Conservation (phyloP, 2,113 vertebrate species). For the Empidonax alnorum region DNA sequence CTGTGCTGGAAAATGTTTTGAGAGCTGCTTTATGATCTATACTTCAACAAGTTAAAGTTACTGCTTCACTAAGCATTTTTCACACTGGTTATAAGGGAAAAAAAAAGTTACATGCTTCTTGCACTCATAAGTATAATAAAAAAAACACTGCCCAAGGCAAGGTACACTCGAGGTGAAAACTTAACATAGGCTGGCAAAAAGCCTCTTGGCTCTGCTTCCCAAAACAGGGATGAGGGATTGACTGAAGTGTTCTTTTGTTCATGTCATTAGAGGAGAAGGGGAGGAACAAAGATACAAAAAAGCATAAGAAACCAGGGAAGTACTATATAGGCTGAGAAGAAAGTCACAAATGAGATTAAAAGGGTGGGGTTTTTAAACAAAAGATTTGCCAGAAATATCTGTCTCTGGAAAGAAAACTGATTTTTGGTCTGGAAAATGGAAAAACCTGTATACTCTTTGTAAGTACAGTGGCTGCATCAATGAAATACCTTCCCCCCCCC, state of each 20-base stretch:
- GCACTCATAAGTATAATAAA: not conserved
- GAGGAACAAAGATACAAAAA: not conserved
- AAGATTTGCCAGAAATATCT: not conserved
- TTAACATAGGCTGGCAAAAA: not conserved
- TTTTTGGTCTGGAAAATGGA: not conserved
- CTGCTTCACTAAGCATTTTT: not conserved
- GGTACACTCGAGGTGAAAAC: not conserved
- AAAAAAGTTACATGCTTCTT: not conserved
- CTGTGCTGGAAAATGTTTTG: not conserved
- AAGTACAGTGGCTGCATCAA: not conserved
- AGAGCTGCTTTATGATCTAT: not conserved
- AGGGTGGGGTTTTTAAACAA: accelerated
- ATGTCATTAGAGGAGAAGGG: not conserved
- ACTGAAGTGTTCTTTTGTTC: not conserved
- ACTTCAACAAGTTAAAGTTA: not conserved
- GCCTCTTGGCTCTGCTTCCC: not conserved
- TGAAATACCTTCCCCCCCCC: not conserved
- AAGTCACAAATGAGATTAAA: not conserved
- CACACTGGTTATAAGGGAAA: not conserved
- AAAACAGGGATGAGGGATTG: not conserved
- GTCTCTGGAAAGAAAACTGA: not conserved
- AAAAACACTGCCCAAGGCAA: slow-evolving; percentile 12
- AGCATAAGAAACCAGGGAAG: not conserved
- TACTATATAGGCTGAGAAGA: not conserved
- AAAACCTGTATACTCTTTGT: not conserved